A percentile compares a stretch with the other conserved stretches of the same genome.
Evolutionary conservation across 2,888 invertebrate genomes (phyloP).

Genomic region (Ennomos quercinarius): DNA sequence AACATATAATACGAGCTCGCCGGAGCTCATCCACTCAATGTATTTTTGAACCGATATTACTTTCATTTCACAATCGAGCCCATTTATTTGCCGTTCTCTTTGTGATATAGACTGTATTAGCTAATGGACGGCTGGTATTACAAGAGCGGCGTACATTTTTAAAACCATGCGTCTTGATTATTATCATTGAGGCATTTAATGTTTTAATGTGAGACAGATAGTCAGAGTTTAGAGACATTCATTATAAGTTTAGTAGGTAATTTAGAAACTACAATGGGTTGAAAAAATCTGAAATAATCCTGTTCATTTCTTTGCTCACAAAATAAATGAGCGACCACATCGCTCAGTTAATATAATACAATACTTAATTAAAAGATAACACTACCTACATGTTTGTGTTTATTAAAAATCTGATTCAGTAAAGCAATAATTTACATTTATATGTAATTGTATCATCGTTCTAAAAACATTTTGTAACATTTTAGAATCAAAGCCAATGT

Average conservation of each 20-base stretch:
- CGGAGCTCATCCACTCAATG: constrained; percentile 43
- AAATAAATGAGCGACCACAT: too few relatives aligned
- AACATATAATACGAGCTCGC: constrained; percentile 31
- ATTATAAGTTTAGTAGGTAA: too few relatives aligned
- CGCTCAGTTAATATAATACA: too few relatives aligned
- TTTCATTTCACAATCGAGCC: constrained; percentile 62
- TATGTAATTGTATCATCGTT: constrained; percentile 1
- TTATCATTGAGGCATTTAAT: background rate
- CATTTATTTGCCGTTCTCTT: constrained; percentile 51
- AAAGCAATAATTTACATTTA: background rate
- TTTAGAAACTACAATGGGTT: too few relatives aligned
- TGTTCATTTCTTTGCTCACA: too few relatives aligned
- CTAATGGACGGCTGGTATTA: constrained; percentile 33
- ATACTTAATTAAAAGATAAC: too few relatives aligned
- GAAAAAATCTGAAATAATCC: too few relatives aligned
- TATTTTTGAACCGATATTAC: constrained; percentile 64
- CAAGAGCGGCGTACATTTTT: constrained; percentile 5
- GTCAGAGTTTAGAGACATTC: too few relatives aligned
- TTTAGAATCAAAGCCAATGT: constrained; percentile 16
- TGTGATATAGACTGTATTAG: constrained; percentile 43
- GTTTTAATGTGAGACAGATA: background rate
- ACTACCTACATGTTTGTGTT: too few relatives aligned
- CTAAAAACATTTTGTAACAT: too few relatives aligned
- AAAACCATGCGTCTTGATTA: constrained; percentile 14
- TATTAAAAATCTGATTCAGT: too few relatives aligned